These are phyloP conservation scores for Fragum sueziense DNA, from an alignment of 2,888 invertebrate species.

Conservation along the genomic window DNA sequence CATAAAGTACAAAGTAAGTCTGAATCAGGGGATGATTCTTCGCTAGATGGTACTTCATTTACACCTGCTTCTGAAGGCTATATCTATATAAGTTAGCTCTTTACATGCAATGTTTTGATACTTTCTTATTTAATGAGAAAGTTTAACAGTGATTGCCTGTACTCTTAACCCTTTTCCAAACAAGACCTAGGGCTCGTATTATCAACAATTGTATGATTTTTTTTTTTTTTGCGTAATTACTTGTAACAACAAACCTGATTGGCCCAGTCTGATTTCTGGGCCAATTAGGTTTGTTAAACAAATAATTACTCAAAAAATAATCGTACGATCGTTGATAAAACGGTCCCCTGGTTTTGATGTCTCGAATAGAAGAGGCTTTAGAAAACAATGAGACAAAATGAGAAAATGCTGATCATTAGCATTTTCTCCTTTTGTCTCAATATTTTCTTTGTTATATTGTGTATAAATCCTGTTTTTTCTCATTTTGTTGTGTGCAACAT, in stretches of 20 bases:
- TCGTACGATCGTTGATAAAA: no score
- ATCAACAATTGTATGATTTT: neutral
- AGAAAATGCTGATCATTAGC: neutral
- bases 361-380: no score
- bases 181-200: neutral
- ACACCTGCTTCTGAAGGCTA: slow-evolving; percentile 40
- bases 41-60: slow-evolving; percentile 3
- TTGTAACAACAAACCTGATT: no score
- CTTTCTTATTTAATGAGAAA: neutral
- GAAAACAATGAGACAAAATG: no score
- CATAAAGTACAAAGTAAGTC: slow-evolving; percentile 80
- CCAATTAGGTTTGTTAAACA: neutral
- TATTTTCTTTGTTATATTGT: no score
- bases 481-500: neutral
- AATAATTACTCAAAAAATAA: no score
- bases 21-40: slow-evolving; percentile 41
- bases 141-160: neutral
- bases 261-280: neutral
- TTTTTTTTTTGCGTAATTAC: no score
- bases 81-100: slow-evolving; percentile 41
- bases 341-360: no score
- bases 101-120: neutral
- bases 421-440: neutral
- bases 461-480: neutral
- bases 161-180: no score